These are phyloP conservation scores for Caenorhabditis sp. DNA, from an alignment of 2,888 invertebrate genomes.

Conservation along the genomic window DNA sequence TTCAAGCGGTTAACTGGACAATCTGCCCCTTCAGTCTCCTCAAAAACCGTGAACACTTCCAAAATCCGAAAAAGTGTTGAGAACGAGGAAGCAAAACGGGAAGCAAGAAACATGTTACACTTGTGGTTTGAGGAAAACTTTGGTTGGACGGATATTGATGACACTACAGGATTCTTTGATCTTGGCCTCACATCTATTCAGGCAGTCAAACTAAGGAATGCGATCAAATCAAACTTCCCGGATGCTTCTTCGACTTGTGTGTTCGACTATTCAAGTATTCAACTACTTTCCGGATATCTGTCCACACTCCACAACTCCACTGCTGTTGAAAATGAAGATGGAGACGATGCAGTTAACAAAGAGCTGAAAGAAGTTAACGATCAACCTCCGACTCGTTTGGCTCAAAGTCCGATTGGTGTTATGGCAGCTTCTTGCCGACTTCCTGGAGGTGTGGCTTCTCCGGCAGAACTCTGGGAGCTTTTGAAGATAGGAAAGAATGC, in stretches of 20 bases:
- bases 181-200: conserved; percentile 65
- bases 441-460: conserved; percentile 68
- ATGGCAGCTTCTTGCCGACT: conserved; percentile 71
- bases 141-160: conserved; percentile 64
- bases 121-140: conserved; percentile 61
- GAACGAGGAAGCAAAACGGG: conserved; percentile 31
- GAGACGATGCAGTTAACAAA: neutral
- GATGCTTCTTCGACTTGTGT: conserved; percentile 59
- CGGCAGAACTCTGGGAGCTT: conserved; percentile 70
- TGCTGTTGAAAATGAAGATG: conserved; percentile 30
- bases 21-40: conserved; percentile 11
- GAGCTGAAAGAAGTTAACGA: conserved; percentile 30
- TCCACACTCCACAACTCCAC: conserved; percentile 42
- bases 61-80: conserved; percentile 28
- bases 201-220: conserved; percentile 58
- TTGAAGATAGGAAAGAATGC: conserved; percentile 68
- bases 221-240: conserved; percentile 58
- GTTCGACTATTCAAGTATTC: conserved; percentile 65
- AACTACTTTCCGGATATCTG: conserved; percentile 54
- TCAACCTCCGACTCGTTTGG: conserved; percentile 37
- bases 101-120: conserved; percentile 47
- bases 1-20: conserved; percentile 45
- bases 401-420: conserved; percentile 44
- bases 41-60: conserved; percentile 28
- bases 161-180: conserved; percentile 65